Percentiles rank a stretch among this genome's conserved stretches.
phyloP scores from a whole-genome alignment of 2,113 vertebrate species.

The Emydocephalus ijimae region DNA sequence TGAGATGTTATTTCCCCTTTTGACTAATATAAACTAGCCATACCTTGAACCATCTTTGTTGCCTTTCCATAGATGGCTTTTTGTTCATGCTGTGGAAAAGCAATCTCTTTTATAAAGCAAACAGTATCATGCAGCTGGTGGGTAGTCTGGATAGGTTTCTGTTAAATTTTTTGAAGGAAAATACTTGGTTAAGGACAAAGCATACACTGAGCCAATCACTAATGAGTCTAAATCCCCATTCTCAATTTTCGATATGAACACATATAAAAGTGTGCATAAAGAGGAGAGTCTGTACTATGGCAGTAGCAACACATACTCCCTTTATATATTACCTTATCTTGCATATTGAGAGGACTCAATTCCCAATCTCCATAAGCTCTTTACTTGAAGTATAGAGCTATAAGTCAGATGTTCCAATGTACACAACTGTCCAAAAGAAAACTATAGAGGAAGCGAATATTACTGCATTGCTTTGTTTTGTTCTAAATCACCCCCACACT shows the following conservation, averaged over 20 bases:
- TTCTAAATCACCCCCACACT: neutral
- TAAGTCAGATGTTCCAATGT: neutral
- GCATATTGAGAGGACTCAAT: neutral
- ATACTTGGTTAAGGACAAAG: slow-evolving; percentile 17
- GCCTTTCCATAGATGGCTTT: slow-evolving; percentile 18
- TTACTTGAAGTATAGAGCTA: neutral
- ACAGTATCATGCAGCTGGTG: slow-evolving; percentile 14
- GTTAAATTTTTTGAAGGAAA: slow-evolving; percentile 27
- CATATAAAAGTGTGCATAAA: neutral
- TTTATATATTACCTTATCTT: neutral
- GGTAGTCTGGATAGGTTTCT: slow-evolving; percentile 7
- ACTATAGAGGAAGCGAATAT: neutral
- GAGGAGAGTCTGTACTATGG: neutral
- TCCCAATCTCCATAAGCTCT: neutral
- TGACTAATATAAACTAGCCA: slow-evolving; percentile 13
- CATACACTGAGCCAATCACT: neutral
- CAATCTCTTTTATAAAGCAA: neutral
- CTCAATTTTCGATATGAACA: neutral
- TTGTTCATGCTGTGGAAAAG: slow-evolving; percentile 1
- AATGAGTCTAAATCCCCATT: neutral
- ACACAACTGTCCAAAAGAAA: neutral
- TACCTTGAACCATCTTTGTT: neutral
- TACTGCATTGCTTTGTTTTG: neutral
- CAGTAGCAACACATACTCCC: neutral
- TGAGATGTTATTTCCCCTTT: neutral